A percentile compares a stretch with the other conserved stretches of the same genome.
Evolutionary conservation across 92 coral and sea anemone genomes (phyloP).

Genomic region (Meandrina meandrites): DNA sequence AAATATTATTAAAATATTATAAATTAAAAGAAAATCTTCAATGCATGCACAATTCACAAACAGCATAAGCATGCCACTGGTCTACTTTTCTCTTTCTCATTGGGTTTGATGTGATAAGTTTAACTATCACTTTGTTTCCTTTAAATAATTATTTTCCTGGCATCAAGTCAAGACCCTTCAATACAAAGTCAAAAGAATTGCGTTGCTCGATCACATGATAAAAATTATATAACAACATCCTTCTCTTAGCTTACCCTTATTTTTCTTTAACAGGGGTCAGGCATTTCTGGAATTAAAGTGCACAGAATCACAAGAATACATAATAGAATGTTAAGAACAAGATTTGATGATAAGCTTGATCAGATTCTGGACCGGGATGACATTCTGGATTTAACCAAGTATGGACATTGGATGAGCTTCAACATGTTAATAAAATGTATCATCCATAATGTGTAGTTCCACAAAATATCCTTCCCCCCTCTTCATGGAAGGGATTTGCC

Average conservation of each 20-base stretch:
- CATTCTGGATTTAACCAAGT: constrained; percentile 75
- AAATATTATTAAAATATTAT: too few relatives aligned
- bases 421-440: too few relatives aligned
- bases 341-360: constrained; percentile 84
- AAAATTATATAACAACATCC: too few relatives aligned
- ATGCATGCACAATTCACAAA: too few relatives aligned
- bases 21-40: too few relatives aligned
- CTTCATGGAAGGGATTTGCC: too few relatives aligned
- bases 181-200: not conserved
- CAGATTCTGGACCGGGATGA: constrained; percentile 66
- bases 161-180: not conserved
- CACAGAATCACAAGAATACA: constrained; percentile 95
- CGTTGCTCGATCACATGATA: not conserved
- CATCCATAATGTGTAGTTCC: too few relatives aligned
- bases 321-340: constrained; percentile 81
- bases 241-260: too few relatives aligned
- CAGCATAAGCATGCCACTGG: too few relatives aligned
- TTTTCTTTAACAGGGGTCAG: constrained; percentile 69
- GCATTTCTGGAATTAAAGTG: constrained; percentile 81
- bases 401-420: constrained; percentile 2
- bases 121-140: not conserved
- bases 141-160: not conserved
- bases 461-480: too few relatives aligned
- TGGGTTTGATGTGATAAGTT: not conserved
- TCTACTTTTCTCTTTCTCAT: too few relatives aligned